Evolutionary conservation across 2,888 invertebrate genomes (phyloP), one percentile per base, ranked within the genome.

Genomic region (Sycophila texana): DNA sequence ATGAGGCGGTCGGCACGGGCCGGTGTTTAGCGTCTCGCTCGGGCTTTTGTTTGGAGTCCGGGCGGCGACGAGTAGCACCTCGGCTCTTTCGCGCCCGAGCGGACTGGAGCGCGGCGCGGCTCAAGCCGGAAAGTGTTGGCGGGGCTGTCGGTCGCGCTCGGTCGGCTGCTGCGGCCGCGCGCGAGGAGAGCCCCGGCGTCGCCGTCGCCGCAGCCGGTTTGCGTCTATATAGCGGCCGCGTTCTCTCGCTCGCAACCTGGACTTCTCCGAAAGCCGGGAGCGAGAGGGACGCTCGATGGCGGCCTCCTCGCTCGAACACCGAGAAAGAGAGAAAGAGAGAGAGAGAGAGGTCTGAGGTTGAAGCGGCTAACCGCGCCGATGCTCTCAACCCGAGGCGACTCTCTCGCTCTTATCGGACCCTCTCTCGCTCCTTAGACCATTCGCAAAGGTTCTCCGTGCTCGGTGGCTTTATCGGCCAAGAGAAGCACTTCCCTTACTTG

Each of bases 341-440:
- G 68, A 63, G 77, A 26, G 71, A 68, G 87, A 87, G 87, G 85
- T 86, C 84, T 86, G 89, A 83, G 89, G 90, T 89, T 84, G 83
- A 82, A 85, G 89, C 85, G 89, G 90, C 84, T 88, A 90, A 88
- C 90, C 90, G 84, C 89, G 84, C 88, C 87, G 89, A 86, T 88
- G 89, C 87, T 89, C 89, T 89, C 89, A 88, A 89, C 88, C 85
- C 85, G 85, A 84, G 88, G 87, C 85, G 81, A 84, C 85, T 83
- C 74, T 58, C 47, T 61, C 74, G 18, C 61, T 22, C 39, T 51
- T 49, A 5, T 61, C 13, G 14, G 39, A n/a, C 26, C 20, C 65
- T 13, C 16, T 13, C 16, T 20, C 39, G 20, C 63, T 12, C 53
- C 26, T 18, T 57, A 39, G 47, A 20, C 49, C 58, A 18, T 66